Evolutionary conservation across 2,113 vertebrate species (phyloP).

Genomic region (Pelusios castaneus): DNA sequence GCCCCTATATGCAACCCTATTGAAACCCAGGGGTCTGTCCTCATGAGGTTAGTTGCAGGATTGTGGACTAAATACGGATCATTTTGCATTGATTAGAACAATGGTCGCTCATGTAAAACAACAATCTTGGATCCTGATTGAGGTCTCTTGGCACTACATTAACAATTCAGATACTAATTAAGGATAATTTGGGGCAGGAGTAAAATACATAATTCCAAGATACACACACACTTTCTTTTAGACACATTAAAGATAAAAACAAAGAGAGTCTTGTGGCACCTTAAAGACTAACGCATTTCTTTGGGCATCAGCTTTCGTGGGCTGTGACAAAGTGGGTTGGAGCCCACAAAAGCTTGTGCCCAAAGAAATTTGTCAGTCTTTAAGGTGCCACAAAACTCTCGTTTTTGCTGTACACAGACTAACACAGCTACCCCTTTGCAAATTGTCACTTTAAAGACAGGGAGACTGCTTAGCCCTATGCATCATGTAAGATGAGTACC

Average conservation of each 20-base stretch:
- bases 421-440: too few species aligned
- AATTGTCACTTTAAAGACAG: not conserved
- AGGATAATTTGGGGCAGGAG: not conserved
- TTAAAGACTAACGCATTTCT: too few species aligned
- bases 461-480: not conserved
- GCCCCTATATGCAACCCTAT: not conserved
- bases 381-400: too few species aligned
- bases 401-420: too few species aligned
- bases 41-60: not conserved
- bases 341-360: too few species aligned
- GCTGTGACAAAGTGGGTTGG: too few species aligned
- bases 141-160: fast-evolving
- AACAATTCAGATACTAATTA: not conserved
- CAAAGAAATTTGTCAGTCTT: too few species aligned
- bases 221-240: not conserved
- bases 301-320: too few species aligned
- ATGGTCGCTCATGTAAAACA: not conserved
- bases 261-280: too few species aligned
- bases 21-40: not conserved
- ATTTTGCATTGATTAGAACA: not conserved
- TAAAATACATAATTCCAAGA: not conserved
- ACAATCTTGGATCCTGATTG: not conserved
- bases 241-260: not conserved
- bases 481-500: constrained; percentile 16
- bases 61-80: not conserved